These are phyloP conservation scores for Cladorhizidae sp. DNA, from an alignment of 37 sponge, comb jelly and placozoan genomes.

Conservation along the genomic window DNA sequence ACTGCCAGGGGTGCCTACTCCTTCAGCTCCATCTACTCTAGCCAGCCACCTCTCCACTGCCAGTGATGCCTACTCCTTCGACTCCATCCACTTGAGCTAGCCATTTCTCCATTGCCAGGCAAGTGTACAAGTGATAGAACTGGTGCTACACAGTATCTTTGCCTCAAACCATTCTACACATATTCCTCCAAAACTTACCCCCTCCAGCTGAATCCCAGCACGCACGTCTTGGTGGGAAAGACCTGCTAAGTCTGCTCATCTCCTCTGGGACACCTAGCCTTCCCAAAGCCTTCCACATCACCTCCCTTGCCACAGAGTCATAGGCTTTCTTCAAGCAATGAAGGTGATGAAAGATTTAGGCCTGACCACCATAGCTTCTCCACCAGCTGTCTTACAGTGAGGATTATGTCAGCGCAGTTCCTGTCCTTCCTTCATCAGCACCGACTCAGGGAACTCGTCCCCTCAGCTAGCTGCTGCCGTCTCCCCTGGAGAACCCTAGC, in stretches of 20 bases:
- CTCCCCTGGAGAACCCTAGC: conserved; percentile 26
- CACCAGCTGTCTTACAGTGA: not conserved
- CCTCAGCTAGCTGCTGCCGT: conserved; percentile 18
- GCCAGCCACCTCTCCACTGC: too few species aligned
- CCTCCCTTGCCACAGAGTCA: not conserved
- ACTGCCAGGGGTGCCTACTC: too few species aligned
- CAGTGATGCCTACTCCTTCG: too few species aligned
- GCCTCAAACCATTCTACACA: not conserved
- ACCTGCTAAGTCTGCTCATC: not conserved
- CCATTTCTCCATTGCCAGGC: too few species aligned
- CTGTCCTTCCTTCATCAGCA: conserved; percentile 19
- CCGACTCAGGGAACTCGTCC: not conserved
- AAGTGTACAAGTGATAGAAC: conserved; percentile 1
- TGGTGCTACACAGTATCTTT: conserved; percentile 8
- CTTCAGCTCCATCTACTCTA: too few species aligned
- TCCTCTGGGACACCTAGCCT: too few species aligned
- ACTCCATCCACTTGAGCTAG: too few species aligned
- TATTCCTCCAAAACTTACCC: not conserved
- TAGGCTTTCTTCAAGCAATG: too few species aligned
- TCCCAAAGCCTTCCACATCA: not conserved
- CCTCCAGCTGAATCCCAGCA: not conserved
- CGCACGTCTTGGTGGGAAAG: conserved; percentile 2
- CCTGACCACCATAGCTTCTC: not conserved
- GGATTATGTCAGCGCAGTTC: too few species aligned
- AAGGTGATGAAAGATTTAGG: not conserved